phyloP scores from a whole-genome alignment of 2,888 invertebrate genomes.

The Philereme vetulata region DNA sequence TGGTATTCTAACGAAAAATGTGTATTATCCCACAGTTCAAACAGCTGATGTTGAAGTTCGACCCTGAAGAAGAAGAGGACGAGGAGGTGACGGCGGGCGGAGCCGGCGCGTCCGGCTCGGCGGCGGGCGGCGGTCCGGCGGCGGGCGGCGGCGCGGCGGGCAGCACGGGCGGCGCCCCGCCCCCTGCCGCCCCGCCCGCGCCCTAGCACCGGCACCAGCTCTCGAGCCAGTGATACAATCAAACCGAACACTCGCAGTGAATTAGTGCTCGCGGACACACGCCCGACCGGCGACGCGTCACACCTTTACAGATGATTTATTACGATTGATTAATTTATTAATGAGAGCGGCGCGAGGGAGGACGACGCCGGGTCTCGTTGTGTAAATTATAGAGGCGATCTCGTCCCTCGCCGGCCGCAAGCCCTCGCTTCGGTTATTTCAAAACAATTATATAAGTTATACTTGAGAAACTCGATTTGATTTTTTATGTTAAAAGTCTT shows the following conservation, averaged over 20 bases:
- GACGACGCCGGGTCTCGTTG: conserved; percentile 40
- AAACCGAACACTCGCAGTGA: conserved; percentile 28
- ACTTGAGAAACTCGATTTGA: conserved; percentile 75
- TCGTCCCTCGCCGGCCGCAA: conserved; percentile 35
- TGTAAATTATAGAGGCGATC: conserved; percentile 43
- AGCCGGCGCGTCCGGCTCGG: conserved; percentile 75
- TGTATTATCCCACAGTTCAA: conserved; percentile 85
- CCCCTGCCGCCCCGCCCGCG: conserved; percentile 50
- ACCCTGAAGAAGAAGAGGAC: conserved; percentile 91
- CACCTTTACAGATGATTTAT: conserved; percentile 29
- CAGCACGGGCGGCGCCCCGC: conserved; percentile 40
- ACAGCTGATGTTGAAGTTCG: conserved; percentile 92
- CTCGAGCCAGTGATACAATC: conserved; percentile 23
- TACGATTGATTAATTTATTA: conserved; percentile 56
- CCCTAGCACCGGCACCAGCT: conserved; percentile 45
- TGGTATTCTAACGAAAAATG: no score
- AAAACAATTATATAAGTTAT: conserved; percentile 66
- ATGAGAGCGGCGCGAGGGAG: conserved; percentile 35
- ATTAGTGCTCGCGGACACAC: conserved; percentile 31
- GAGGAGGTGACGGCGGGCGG: conserved; percentile 73
- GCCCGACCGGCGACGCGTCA: conserved; percentile 23
- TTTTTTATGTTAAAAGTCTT: conserved; percentile 77
- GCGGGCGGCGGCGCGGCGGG: conserved; percentile 67
- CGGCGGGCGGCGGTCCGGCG: conserved; percentile 70
- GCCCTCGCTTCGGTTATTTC: conserved; percentile 45